These are phyloP conservation scores for Nemapogon koenigi DNA, from an alignment of 2,888 invertebrate genomes.

Conservation along the genomic window DNA sequence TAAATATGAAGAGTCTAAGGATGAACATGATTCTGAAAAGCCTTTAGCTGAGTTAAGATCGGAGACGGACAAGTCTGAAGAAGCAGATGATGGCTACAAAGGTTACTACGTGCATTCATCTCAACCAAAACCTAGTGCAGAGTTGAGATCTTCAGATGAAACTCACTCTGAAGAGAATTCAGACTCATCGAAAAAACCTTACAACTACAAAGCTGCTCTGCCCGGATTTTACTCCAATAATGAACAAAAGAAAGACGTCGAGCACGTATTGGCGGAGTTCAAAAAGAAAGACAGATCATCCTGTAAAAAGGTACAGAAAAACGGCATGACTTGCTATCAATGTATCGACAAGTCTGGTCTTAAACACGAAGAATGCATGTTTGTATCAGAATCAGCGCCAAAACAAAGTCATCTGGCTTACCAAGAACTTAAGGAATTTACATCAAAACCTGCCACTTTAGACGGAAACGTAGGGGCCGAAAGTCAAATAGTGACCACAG, in stretches of 20 bases:
- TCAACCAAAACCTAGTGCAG: slow-evolving; percentile 43
- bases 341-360: slow-evolving; percentile 73
- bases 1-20: slow-evolving; percentile 35
- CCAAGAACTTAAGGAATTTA: slow-evolving; percentile 69
- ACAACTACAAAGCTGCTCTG: slow-evolving; percentile 51
- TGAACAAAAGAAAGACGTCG: slow-evolving; percentile 70
- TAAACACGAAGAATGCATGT: slow-evolving; percentile 82
- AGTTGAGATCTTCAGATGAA: slow-evolving; percentile 32
- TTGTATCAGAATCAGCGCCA: slow-evolving; percentile 72
- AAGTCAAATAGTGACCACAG: slow-evolving; percentile 45
- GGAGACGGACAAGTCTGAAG: slow-evolving; percentile 21
- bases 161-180: slow-evolving; percentile 43
- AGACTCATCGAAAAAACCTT: slow-evolving; percentile 28
- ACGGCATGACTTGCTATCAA: slow-evolving; percentile 79
- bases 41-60: slow-evolving; percentile 23
- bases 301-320: slow-evolving; percentile 74
- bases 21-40: slow-evolving; percentile 22
- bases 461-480: slow-evolving; percentile 41
- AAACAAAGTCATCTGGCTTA: slow-evolving; percentile 70
- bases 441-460: slow-evolving; percentile 47
- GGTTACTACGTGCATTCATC: slow-evolving; percentile 43
- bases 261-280: slow-evolving; percentile 75
- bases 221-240: slow-evolving; percentile 59
- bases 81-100: slow-evolving; percentile 36
- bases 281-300: slow-evolving; percentile 73